phyloP scores from a whole-genome alignment of 1,140 invertebrate species.

The Euglossa dilemma region DNA sequence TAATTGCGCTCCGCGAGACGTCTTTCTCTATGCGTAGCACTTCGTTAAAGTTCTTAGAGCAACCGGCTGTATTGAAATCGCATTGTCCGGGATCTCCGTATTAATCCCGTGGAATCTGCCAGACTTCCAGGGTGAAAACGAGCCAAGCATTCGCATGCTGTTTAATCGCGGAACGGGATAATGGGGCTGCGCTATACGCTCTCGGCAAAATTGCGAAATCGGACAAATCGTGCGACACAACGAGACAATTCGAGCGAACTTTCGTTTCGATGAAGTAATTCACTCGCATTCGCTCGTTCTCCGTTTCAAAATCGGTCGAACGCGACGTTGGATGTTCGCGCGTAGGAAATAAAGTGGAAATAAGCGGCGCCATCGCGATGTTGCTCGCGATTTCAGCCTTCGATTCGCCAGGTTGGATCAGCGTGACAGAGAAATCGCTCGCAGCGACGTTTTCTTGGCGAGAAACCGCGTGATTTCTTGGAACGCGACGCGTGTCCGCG shows the following conservation, averaged over 20 bases:
- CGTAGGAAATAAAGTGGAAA: background rate
- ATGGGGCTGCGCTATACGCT: no score
- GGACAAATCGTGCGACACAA: no score
- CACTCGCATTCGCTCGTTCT: no score
- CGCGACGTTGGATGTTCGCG: background rate
- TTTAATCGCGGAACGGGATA: no score
- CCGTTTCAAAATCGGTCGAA: background rate
- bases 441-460: no score
- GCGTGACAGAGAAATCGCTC: background rate
- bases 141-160: no score
- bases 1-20: slow-evolving; percentile 17
- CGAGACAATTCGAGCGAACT: no score
- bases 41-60: background rate
- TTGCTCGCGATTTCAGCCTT: background rate
- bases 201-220: no score
- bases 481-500: background rate
- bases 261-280: no score
- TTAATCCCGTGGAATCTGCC: slow-evolving; percentile 5
- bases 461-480: background rate
- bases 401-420: no score
- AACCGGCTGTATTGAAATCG: slow-evolving; percentile 22
- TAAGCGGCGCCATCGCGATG: background rate
- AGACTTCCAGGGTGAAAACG: background rate
- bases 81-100: background rate
- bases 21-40: background rate